phyloP scores from a whole-genome alignment of 2,888 invertebrate species.

The Amphiduros pacificus region DNA sequence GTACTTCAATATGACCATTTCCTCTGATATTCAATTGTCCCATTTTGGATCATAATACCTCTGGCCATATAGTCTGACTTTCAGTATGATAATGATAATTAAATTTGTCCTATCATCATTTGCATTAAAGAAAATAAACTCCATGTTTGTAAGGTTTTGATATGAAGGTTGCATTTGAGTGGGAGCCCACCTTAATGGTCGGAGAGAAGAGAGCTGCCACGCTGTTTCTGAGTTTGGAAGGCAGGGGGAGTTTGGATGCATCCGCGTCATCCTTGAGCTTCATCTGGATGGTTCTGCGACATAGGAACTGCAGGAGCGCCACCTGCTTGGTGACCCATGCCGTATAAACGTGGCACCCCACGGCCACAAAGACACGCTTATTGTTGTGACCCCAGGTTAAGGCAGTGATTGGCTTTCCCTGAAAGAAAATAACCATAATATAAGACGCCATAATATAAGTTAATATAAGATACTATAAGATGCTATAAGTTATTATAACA shows the following conservation, averaged over 20 bases:
- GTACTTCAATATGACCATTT: too few species aligned
- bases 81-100: too few species aligned
- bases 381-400: conserved; percentile 99
- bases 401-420: conserved; percentile 76
- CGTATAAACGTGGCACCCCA: conserved; percentile 85
- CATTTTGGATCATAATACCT: too few species aligned
- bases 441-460: too few species aligned
- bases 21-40: too few species aligned
- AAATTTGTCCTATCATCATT: too few species aligned
- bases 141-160: too few species aligned
- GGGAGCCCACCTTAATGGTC: conserved; percentile 84
- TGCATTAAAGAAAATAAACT: too few species aligned
- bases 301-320: conserved; percentile 86
- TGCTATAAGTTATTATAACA: too few species aligned
- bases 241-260: conserved; percentile 80
- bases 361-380: conserved; percentile 88
- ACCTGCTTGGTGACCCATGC: conserved; percentile 91
- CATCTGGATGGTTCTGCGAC: conserved; percentile 68
- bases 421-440: conserved; percentile 18
- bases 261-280: conserved; percentile 68
- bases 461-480: too few species aligned
- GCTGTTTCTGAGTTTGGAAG: conserved; percentile 70
- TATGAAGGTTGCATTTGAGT: neutral
- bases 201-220: conserved; percentile 64
- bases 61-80: too few species aligned